phyloP scores from a whole-genome alignment of 1,140 invertebrate species.

The Lanistes nyassanus region DNA sequence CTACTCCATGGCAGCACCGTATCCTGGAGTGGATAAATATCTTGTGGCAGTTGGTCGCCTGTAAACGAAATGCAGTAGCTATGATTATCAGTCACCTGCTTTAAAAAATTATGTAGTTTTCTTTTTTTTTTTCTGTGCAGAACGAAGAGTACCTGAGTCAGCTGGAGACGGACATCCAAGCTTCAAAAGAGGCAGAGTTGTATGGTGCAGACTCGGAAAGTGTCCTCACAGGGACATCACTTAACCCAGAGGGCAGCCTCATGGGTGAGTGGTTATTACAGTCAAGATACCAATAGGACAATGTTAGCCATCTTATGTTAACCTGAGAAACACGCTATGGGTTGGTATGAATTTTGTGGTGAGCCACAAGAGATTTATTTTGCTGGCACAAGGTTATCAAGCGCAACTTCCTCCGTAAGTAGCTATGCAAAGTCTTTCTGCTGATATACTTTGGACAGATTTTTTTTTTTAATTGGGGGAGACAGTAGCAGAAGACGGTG shows the following conservation, averaged over 20 bases:
- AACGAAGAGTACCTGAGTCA: conserved; percentile 85
- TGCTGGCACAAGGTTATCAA: too few relatives aligned
- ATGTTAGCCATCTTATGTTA: too few relatives aligned
- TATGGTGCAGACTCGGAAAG: conserved; percentile 83
- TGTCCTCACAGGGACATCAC: conserved; percentile 63
- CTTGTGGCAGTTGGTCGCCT: background rate
- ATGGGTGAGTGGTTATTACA: conserved; percentile 32
- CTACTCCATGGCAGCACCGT: background rate
- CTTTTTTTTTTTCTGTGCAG: conserved; percentile 65
- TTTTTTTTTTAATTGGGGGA: too few relatives aligned
- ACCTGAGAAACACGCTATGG: too few relatives aligned
- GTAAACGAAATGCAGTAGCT: background rate
- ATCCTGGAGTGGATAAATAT: background rate
- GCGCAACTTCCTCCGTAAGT: too few relatives aligned
- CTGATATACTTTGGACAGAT: too few relatives aligned
- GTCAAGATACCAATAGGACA: too few relatives aligned
- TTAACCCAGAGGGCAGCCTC: conserved; percentile 49
- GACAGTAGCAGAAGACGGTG: too few relatives aligned
- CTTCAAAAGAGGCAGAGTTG: conserved; percentile 86
- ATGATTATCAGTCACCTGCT: too few relatives aligned
- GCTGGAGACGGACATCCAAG: conserved; percentile 85
- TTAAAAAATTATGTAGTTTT: background rate
- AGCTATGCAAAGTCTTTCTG: too few relatives aligned
- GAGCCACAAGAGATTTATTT: too few relatives aligned
- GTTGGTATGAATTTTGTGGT: too few relatives aligned